Evolutionary conservation across 2,888 invertebrate genomes (phyloP).

Genomic region (Pharmacophagus antenor): DNA sequence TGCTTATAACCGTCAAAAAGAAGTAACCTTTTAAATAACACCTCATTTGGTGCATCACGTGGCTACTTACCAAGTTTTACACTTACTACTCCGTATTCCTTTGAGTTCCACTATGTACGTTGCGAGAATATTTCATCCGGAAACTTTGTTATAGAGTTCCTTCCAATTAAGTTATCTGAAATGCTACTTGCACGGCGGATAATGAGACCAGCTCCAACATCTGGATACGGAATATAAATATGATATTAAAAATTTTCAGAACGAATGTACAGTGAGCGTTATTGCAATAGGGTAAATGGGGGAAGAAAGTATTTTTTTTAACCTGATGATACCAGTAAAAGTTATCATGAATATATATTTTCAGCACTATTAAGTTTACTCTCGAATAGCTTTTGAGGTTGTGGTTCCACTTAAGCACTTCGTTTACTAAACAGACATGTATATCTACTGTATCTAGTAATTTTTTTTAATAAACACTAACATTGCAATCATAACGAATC

Average conservation of each 20-base stretch:
- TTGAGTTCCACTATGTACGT: constrained; percentile 16
- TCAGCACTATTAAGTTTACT: neutral
- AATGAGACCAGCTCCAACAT: constrained; percentile 14
- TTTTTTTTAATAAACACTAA: no score
- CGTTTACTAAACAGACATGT: no score
- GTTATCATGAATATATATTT: neutral
- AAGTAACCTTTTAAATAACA: neutral
- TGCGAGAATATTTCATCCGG: constrained; percentile 24
- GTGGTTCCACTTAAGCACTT: no score
- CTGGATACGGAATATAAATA: neutral
- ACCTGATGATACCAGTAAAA: neutral
- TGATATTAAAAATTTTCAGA: neutral
- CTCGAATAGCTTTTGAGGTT: neutral
- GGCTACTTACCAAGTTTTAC: constrained; percentile 17
- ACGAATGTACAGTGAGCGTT: neutral
- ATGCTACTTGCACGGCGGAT: constrained; percentile 14
- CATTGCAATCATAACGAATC: no score
- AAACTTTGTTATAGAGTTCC: constrained; percentile 25
- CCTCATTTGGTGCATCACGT: constrained; percentile 20
- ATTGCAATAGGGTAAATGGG: neutral
- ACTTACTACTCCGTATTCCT: constrained; percentile 21
- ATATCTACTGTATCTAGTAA: no score
- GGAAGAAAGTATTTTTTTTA: neutral
- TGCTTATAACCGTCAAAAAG: neutral
- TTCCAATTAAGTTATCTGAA: constrained; percentile 24